Evolutionary conservation across 2,888 invertebrate genomes (phyloP), one percentile per base, ranked within the genome.

Genomic region (Crocallis elinguaria): DNA sequence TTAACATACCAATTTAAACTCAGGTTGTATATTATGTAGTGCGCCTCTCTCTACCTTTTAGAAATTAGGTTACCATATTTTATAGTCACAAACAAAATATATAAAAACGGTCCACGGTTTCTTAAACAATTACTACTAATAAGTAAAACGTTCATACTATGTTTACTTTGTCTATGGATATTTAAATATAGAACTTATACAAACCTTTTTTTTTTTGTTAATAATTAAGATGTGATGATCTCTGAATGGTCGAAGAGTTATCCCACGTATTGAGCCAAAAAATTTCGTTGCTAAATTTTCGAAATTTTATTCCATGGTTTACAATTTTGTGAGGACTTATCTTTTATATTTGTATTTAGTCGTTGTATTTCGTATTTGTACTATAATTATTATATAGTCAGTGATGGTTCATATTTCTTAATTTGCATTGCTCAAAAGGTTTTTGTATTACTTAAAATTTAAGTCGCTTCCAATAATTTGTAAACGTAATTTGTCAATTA

Each of bases 381-480:
- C n/a, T n/a, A n/a, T n/a, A 27, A 9, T n/a, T 9, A 3, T 29
- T 3, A 12, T 29, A 12, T 29, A 29, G 29, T 27, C 27, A 27
- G 29, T 4, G 1, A 12, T 44, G 35, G 36, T 37, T 41, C 38
- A 52, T 27, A 46, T 36, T 42, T 30, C 43, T 35, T 60, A 62
- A 54, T 49, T 60, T 51, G n/a, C n/a, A 48, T 70, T 73, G 73
- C 73, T 73, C 71, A 73, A 69, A 67, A 60, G 65, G 66, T 65
- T 65, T 63, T n/a, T 16, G 16, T 56, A 55, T 38, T 39, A 19
- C 41, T 37, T 58, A 48, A 45, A 16, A 56, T 49, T 56, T 45
- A 45, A 50, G 48, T 43, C 39, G 39, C 35, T 54, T 49, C 49
- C 3, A 19, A 6, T 19, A 19, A 19, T 19, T 3, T 12, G 11